A percentile compares a stretch with the other conserved stretches of the same genome.
Conservation (phyloP, 2,888 invertebrate species). For the Hyles lineata region DNA sequence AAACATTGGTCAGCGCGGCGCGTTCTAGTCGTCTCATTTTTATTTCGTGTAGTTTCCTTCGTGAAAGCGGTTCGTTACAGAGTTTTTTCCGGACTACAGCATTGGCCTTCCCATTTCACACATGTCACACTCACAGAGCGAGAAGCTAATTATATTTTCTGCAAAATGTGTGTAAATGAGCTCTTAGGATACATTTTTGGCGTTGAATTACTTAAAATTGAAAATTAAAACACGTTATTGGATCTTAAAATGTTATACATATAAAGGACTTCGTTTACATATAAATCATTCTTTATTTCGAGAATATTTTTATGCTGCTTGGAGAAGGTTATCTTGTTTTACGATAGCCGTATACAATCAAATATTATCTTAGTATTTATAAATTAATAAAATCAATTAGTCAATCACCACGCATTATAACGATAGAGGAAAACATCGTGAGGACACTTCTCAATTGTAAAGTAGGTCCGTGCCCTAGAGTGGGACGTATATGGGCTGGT, state of each 20-base stretch:
- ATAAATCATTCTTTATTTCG: neutral
- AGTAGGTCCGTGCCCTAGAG: too few relatives aligned
- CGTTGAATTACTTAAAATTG: neutral
- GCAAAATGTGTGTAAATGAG: neutral
- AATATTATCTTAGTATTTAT: too few relatives aligned
- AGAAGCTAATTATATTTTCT: neutral
- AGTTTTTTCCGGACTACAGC: slow-evolving; percentile 57
- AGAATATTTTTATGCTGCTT: too few relatives aligned
- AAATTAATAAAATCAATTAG: too few relatives aligned
- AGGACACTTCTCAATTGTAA: too few relatives aligned
- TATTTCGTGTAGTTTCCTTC: slow-evolving; percentile 51
- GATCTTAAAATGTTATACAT: too few relatives aligned
- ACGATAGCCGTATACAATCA: too few relatives aligned
- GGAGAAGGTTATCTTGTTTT: too few relatives aligned
- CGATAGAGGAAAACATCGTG: too few relatives aligned
- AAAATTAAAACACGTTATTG: too few relatives aligned
- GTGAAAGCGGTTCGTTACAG: slow-evolving; percentile 65
- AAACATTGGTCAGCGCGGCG: neutral
- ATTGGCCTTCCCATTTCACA: slow-evolving; percentile 33
- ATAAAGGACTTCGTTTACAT: neutral
- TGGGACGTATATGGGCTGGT: too few relatives aligned
- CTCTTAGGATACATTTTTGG: neutral
- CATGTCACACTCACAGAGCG: slow-evolving; percentile 5
- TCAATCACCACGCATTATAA: too few relatives aligned
- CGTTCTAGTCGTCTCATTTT: slow-evolving; percentile 20